Base-by-base conservation (phyloP, 2,113 vertebrate species). In the Rhineura floridana region DNA sequence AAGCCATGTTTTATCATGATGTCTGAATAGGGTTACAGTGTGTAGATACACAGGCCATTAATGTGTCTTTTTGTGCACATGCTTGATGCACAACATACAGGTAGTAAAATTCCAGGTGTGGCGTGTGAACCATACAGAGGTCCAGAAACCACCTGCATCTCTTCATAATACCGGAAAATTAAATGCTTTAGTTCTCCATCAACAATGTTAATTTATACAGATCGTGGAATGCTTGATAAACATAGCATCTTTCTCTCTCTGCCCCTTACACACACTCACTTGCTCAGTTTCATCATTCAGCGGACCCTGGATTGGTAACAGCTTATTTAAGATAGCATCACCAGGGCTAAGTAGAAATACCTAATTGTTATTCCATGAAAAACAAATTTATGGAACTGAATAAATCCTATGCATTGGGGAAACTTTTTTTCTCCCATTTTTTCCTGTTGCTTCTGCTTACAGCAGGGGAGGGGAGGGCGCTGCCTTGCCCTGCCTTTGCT, bases 21-120 rank as follows among this genome's bases (percentile, higher is more conserved):
- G 19, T 62, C 59, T 62, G 55, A 62, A 75, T 33, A 8, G 17
- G 52, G 28, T 85, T 55, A 62, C n/a, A 33, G 21, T 4, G 0
- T 5, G 52, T 0, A 9, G 25, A 70, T 42, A 65, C 13, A 12
- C 2, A 59, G 6, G 30, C 21, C 39, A n/a, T 25, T 25, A 63
- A 17, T 59, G 78, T 55, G 55, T 13, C n/a, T 8, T 23, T 55
- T 86, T 86, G 42, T 39, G 63, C n/a, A 46, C 30, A 62, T 30
- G 72, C 2, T 33, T 8, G 44, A 52, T 6, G 1, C 10, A 21
- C n/a, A 82, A 48, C 42, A 48, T 69, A 44, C 25, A 46, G 9
- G 33, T 46, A 11, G 42, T 25, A 44, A 46, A 21, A 46, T 76
- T 21, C 10, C n/a, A 39, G 25, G 73, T 76, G 15, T 76, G 42